Base-by-base conservation (phyloP, 2,888 invertebrate species). In the Scrobipalpa costella region DNA sequence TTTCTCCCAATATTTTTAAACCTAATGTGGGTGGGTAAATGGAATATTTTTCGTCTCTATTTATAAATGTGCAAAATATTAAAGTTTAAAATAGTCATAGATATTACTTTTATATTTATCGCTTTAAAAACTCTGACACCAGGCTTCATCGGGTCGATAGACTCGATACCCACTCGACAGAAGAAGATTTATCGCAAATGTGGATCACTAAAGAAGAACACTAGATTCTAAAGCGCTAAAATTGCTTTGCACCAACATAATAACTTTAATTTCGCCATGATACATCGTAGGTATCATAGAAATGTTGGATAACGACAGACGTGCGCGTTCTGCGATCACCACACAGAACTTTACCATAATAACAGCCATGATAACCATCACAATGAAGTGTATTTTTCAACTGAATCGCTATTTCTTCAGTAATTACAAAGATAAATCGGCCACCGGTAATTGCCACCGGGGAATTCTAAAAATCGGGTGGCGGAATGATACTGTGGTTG, bases 401-500 rank as follows among this genome's bases (percentile, higher is more conserved):
- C 57, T 58, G 58, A 58, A 40, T 58, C 21, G 58, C 58, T 58
- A 40, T 58, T 61, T 61, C 52, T 50, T 61, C 52, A 15, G 38
- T 38, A 62, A 55, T 62, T 57, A 62, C 33, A 34, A 57, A 57
- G 57, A 57, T 44, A 57, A 62, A 44, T 57, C 40, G 17, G 40
- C 55, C 17, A 50, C 19, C 40, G 57, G 62, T 62, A 62, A 62
- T 57, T 57, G 57, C 52, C 21, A 78, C 78, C 66, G 64, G 62
- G 73, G 77, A 78, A 76, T 71, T 68, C 71, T 78, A 76, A 73
- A 75, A 73, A 73, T 71, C 59, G 66, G 69, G 68, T 34, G 62
- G 62, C 68, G 69, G 71, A 77, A 76, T 78, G 77, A 77, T 71
- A 72, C 68, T 76, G 75, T 77, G 71, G 73, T 71, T 69, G 69